Base-by-base conservation (phyloP, 1,140 invertebrate species). In the Ganaspis sp. region DNA sequence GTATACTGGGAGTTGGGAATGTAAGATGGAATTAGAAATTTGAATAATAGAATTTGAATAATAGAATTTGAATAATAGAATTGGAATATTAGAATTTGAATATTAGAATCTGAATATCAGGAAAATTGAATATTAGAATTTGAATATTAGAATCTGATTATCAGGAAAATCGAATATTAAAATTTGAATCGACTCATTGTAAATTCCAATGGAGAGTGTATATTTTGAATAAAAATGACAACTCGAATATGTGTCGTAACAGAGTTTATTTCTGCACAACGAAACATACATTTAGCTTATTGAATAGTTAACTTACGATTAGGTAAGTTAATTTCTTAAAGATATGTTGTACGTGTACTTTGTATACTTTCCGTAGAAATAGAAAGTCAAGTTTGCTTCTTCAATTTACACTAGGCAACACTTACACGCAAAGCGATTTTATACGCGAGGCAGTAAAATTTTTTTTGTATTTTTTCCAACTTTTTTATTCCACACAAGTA, bases 221-320 rank as follows among this genome's bases (percentile, higher is more conserved):
- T 69, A 45, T 58, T 45, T 69, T 42, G 15, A 70, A 70, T 45
- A 72, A 53, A 64, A 64, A 64, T 64, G 12, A n/a, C 26, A 26
- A 64, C 58, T 64, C 26, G 58, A 64, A 49, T 49, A n/a, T 12
- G 6, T 85, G 81, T 83, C 69, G 74, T 69, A 77, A 80, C 78
- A 69, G 70, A 87, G 76, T 88, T 88, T 85, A 85, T 84, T 85
- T 69, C 71, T 85, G 84, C 81, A 88, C 80, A 75, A 82, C 53
- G 79, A 86, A 87, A 87, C 82, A 79, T 84, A 87, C 83, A 87
- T 79, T 71, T 83, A 73, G 81, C 85, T 81, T 81, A 85, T 84
- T 80, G n/a, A 85, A 19, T 84, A 82, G 77, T 81, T 85, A 76
- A 54, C 77, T 82, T 77, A 72, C 69, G 40, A 73, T 69, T 29